phyloP scores from a whole-genome alignment of 2,797 vertebrate genomes.

The Streptopelia turtur region DNA sequence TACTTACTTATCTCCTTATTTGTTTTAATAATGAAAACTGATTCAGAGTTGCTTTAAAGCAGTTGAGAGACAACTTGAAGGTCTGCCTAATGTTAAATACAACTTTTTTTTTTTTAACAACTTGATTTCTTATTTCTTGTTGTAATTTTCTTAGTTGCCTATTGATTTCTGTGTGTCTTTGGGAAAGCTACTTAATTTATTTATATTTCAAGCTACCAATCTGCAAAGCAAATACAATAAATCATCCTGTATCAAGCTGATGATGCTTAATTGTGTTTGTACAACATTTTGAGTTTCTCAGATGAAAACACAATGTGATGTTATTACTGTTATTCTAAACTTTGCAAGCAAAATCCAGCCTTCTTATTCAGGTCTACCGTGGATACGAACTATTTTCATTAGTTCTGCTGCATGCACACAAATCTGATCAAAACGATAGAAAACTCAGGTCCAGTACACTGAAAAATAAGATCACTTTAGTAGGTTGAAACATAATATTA shows the following conservation, averaged over 20 bases:
- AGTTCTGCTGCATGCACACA: not conserved
- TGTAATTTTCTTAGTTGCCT: not conserved
- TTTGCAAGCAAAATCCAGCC: not conserved
- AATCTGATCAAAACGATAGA: not conserved
- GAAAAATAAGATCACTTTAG: not conserved
- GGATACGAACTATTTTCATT: not conserved
- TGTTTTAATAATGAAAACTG: conserved; percentile 3
- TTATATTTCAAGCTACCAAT: not conserved
- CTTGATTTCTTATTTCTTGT: not conserved
- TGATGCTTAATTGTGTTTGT: not conserved
- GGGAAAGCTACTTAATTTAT: not conserved
- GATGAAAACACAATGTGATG: not conserved
- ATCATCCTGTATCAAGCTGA: not conserved
- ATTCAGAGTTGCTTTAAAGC: not conserved
- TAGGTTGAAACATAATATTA: conserved; percentile 57
- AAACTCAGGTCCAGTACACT: not conserved
- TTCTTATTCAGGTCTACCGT: not conserved
- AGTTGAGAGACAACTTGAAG: not conserved
- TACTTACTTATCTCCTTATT: conserved; percentile 32
- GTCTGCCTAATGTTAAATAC: not conserved
- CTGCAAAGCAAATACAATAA: not conserved
- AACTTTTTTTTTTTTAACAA: not conserved
- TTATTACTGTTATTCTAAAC: not conserved
- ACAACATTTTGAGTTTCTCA: not conserved
- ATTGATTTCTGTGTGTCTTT: not conserved